Evolutionary conservation across 2,888 invertebrate genomes (phyloP), one percentile per base, ranked within the genome.

Genomic region (Seira sanloemensis): DNA sequence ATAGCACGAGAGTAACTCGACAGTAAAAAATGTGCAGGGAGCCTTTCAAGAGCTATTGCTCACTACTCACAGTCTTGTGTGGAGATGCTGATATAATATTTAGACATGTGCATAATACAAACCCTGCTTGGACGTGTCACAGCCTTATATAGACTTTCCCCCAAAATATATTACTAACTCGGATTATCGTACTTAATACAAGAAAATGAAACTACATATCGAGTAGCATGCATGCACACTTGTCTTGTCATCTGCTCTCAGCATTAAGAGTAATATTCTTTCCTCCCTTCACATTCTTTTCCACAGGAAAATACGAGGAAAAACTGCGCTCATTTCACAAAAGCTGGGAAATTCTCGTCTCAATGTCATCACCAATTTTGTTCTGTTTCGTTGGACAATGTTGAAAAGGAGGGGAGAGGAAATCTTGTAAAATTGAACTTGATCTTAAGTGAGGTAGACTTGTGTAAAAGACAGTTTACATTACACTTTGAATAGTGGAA

Each of bases 381-480:
- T 50, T 50, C 50, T 50, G 50, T 50, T 50, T 50, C 50, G 50
- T 50, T 50, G 50, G 50, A 50, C 50, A 50, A 50, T 12, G 50
- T 50, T 50, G 50, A 50, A 50, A 50, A 50, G 12, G 12, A 12
- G 16, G 68, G 72, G 50, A 54, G 16, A 46, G 46, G 23, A 27
- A 71, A 46, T 71, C 71, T 71, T 46, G 46, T 71, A 27, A 50
- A 50, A 50, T 50, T 50, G 50, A 65, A 50, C 27, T 78, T 72
- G 78, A 79, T 21, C 50, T 58, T 26, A 78, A 79, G 73, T 80
- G 23, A 58, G 68, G 68, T 68, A 62, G 80, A 74, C 74, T 74
- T 26, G 26, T 79, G 62, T 78, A 21, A 21, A 24, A 71, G 78
- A 78, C 71, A 75, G 75, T 75, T 75, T 75, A 46, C 66, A 67